Percentiles rank a stretch among this genome's conserved stretches.
These are phyloP conservation scores for Thaumetopoea pityocampa DNA, from an alignment of 1,140 invertebrate species.

Conservation along the genomic window DNA sequence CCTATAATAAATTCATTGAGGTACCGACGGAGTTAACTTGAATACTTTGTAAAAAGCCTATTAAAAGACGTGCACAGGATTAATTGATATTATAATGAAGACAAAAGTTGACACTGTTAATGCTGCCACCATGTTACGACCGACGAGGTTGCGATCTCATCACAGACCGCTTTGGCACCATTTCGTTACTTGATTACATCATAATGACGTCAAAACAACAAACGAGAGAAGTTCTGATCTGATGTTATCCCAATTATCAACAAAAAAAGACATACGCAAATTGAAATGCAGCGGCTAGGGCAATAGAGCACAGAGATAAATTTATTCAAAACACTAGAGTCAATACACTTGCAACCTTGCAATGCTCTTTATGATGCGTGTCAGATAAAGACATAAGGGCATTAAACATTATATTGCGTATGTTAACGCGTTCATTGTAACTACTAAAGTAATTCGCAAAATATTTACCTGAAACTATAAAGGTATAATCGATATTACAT, in stretches of 20 bases:
- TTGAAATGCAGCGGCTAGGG: constrained; percentile 51
- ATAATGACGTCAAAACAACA: constrained; percentile 60
- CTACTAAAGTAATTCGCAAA: constrained; percentile 2
- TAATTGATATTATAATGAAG: constrained; percentile 3
- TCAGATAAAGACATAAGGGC: constrained; percentile 70
- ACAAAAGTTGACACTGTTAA: constrained; percentile 8
- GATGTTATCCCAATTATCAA: constrained; percentile 33
- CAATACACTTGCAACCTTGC: constrained; percentile 74
- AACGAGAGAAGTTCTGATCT: constrained; percentile 47
- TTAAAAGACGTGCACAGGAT: constrained; percentile 3
- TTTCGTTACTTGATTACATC: constrained; percentile 53
- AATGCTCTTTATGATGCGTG: constrained; percentile 66
- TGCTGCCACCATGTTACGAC: not conserved
- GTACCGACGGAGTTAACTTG: constrained; percentile 4
- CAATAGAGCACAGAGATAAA: constrained; percentile 53
- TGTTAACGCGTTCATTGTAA: constrained; percentile 17
- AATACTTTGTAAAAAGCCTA: constrained; percentile 7
- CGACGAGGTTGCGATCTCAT: constrained; percentile 34
- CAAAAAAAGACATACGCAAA: constrained; percentile 32
- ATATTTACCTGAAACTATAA: not conserved
- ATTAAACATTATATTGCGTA: constrained; percentile 54
- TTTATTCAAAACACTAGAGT: constrained; percentile 62
- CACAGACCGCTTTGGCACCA: constrained; percentile 45
- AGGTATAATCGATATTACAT: too few relatives aligned
- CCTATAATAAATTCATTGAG: not conserved